These are phyloP conservation scores for Eupithecia insigniata DNA, from an alignment of 2,888 invertebrate species.

Conservation along the genomic window DNA sequence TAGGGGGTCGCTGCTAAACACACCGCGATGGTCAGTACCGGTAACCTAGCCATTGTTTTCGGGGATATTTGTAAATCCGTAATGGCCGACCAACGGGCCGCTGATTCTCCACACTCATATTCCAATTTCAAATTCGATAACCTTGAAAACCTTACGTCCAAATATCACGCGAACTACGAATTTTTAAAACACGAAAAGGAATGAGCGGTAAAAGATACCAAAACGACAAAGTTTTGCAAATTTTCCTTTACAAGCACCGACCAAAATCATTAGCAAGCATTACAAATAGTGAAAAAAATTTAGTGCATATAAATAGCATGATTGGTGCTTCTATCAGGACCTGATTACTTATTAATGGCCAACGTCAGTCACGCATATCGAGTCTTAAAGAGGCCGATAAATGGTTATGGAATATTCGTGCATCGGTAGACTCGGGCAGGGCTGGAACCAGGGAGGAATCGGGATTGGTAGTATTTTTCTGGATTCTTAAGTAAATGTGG, in stretches of 20 bases:
- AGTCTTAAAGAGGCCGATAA: conserved; percentile 59
- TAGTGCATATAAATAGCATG: conserved; percentile 45
- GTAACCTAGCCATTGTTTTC: conserved; percentile 60
- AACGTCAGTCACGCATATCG: conserved; percentile 59
- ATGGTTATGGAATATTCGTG: conserved; percentile 61
- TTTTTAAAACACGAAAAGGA: neutral
- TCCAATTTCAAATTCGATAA: conserved; percentile 30
- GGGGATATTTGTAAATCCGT: conserved; percentile 61
- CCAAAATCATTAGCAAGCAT: conserved; percentile 20
- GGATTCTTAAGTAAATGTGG: neutral
- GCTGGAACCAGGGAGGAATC: conserved; percentile 11
- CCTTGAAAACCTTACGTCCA: conserved; percentile 26
- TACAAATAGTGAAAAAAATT: conserved; percentile 39
- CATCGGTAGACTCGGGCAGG: conserved; percentile 51
- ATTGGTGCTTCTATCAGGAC: conserved; percentile 56
- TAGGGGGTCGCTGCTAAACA: conserved; percentile 71
- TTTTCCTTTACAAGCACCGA: conserved; percentile 22
- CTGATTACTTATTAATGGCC: conserved; percentile 61
- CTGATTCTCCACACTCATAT: conserved; percentile 1
- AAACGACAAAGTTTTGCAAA: conserved; percentile 9
- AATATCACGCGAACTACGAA: conserved; percentile 1
- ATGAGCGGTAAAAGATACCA: neutral
- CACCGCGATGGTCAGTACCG: conserved; percentile 59
- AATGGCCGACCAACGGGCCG: conserved; percentile 43
- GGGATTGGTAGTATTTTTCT: neutral